phyloP scores from a whole-genome alignment of 2,888 invertebrate species.

The Rhimphoctona megacephalus region DNA sequence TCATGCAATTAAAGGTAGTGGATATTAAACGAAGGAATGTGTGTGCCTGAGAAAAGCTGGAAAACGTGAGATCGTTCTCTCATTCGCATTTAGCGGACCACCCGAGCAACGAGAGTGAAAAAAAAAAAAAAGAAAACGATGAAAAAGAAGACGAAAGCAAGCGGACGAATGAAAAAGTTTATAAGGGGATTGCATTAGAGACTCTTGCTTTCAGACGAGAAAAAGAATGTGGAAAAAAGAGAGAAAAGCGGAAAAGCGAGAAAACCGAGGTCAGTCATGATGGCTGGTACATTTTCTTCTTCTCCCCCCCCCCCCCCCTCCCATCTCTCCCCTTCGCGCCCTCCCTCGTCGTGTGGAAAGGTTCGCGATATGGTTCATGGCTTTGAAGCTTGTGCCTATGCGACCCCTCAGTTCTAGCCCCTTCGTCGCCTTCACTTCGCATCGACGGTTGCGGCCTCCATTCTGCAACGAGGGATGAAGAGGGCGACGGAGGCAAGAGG shows the following conservation, averaged over 20 bases:
- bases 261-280: background rate
- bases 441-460: background rate
- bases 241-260: background rate
- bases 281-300: background rate
- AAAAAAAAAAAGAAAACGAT: background rate
- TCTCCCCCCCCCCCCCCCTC: background rate
- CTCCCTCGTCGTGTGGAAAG: background rate
- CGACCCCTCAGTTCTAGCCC: background rate
- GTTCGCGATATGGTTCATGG: conserved; percentile 29
- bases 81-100: conserved; percentile 36
- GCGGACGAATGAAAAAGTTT: background rate
- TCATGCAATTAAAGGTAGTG: conserved; percentile 14
- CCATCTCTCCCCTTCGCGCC: no score
- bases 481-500: background rate
- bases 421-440: conserved; percentile 9
- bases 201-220: background rate
- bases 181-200: conserved; percentile 17
- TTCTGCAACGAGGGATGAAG: background rate
- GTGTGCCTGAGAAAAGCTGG: conserved; percentile 3
- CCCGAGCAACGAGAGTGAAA: conserved; percentile 15
- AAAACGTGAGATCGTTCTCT: conserved; percentile 29
- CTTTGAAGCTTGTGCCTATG: conserved; percentile 17
- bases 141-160: background rate
- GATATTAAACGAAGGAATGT: background rate
- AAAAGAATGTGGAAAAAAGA: background rate